Conservation (phyloP, 2,888 invertebrate species). For the Polyploca ridens region DNA sequence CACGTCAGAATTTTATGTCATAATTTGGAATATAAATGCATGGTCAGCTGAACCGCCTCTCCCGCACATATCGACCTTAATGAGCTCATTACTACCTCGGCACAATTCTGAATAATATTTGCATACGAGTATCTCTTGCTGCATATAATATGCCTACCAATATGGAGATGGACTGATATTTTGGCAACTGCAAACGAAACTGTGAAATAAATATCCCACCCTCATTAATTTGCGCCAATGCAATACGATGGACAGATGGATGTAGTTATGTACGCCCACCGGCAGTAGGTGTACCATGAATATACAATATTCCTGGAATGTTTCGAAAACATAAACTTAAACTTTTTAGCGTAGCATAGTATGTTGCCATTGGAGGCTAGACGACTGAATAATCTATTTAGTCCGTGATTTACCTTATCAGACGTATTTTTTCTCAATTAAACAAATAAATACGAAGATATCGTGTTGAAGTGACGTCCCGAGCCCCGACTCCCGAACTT, state of each 20-base stretch:
- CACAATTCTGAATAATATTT: conserved; percentile 46
- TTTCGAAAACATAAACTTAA: conserved; percentile 11
- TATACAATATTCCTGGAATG: conserved; percentile 23
- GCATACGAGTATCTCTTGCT: conserved; percentile 34
- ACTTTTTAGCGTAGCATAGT: conserved; percentile 12
- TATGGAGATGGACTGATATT: conserved; percentile 55
- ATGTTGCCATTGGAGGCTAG: too few relatives aligned
- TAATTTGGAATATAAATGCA: conserved; percentile 4
- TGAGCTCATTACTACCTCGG: conserved; percentile 58
- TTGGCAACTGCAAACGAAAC: conserved; percentile 68
- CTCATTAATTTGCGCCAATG: conserved; percentile 83
- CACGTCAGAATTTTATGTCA: background rate
- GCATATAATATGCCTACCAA: conserved; percentile 32
- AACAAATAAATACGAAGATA: too few relatives aligned
- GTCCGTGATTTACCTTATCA: too few relatives aligned
- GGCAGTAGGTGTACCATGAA: conserved; percentile 39
- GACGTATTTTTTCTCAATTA: too few relatives aligned
- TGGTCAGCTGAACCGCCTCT: conserved; percentile 10
- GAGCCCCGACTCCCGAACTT: too few relatives aligned
- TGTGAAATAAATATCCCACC: conserved; percentile 77
- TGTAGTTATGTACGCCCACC: conserved; percentile 47
- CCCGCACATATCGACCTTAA: conserved; percentile 48
- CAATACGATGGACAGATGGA: conserved; percentile 71
- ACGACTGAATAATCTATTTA: too few relatives aligned
- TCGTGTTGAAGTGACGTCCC: too few relatives aligned